Percentiles rank a stretch among this genome's conserved stretches.
Evolutionary conservation across 2,797 vertebrate genomes (phyloP).

Genomic region (Rhinatrema bivittatum): DNA sequence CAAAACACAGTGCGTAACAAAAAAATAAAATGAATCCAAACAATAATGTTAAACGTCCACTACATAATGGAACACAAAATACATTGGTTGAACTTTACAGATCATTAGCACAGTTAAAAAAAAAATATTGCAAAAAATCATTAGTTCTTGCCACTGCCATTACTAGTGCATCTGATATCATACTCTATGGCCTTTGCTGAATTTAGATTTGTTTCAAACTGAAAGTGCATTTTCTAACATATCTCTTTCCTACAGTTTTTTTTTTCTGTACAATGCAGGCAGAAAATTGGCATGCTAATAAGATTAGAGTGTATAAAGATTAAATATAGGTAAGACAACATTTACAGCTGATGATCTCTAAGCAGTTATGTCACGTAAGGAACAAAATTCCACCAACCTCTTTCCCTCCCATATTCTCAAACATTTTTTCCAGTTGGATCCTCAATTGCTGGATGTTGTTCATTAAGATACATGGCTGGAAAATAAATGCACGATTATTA

Average conservation of each 20-base stretch:
- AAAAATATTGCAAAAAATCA: neutral
- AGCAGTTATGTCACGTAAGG: constrained; percentile 1
- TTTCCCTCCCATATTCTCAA: constrained; percentile 97
- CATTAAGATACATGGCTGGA: constrained; percentile 88
- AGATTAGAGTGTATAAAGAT: no score
- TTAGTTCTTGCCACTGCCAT: neutral
- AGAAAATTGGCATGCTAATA: no score
- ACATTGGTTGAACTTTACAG: constrained; percentile 21
- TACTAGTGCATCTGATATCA: neutral
- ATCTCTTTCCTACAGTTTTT: neutral
- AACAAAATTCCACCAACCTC: constrained; percentile 64
- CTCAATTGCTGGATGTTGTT: constrained; percentile 96
- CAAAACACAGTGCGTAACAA: constrained; percentile 24
- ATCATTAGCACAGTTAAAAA: constrained; percentile 45
- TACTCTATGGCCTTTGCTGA: neutral
- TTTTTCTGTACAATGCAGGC: no score
- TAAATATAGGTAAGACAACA: no score
- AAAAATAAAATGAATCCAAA: constrained; percentile 21
- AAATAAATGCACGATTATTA: no score
- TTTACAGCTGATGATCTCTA: constrained; percentile 43
- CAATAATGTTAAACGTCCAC: constrained; percentile 18
- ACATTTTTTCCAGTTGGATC: constrained; percentile 97
- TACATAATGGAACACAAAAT: constrained; percentile 19
- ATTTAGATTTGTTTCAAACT: neutral
- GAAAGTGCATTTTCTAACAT: neutral